Evolutionary conservation across 2,797 vertebrate genomes (phyloP).

Genomic region (Hybognathus amarus): DNA sequence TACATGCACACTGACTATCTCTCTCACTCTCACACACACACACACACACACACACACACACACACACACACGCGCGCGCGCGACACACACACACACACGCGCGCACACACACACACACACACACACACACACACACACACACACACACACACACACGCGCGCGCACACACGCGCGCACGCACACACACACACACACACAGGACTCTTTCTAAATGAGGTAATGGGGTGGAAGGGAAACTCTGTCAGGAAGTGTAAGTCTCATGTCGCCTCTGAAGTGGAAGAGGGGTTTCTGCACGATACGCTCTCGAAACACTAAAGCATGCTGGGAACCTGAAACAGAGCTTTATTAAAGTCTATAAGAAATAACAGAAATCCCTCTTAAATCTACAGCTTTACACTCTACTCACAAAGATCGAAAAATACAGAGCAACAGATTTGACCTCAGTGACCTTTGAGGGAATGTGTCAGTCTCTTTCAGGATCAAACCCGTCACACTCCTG

Average conservation of each 20-base stretch:
- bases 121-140: too few relatives aligned
- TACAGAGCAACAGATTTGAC: slow-evolving; percentile 50
- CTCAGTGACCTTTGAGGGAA: slow-evolving; percentile 59
- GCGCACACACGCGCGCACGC: too few relatives aligned
- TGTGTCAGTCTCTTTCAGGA: slow-evolving; percentile 65
- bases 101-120: rapidly evolving
- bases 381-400: neutral
- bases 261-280: slow-evolving; percentile 45
- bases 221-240: slow-evolving; percentile 49
- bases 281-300: slow-evolving; percentile 2
- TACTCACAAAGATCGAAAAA: neutral
- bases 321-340: neutral
- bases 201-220: slow-evolving; percentile 63
- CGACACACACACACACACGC: too few relatives aligned
- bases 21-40: too few relatives aligned
- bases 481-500: slow-evolving; percentile 55
- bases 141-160: too few relatives aligned
- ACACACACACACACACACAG: too few relatives aligned
- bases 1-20: neutral
- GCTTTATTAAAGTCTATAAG: neutral
- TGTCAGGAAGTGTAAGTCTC: slow-evolving; percentile 66
- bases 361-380: neutral
- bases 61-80: rapidly evolving
- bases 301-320: neutral
- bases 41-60: too few relatives aligned